Evolutionary conservation across 2,888 invertebrate species (phyloP).

Genomic region (Luffia ferchaultella): DNA sequence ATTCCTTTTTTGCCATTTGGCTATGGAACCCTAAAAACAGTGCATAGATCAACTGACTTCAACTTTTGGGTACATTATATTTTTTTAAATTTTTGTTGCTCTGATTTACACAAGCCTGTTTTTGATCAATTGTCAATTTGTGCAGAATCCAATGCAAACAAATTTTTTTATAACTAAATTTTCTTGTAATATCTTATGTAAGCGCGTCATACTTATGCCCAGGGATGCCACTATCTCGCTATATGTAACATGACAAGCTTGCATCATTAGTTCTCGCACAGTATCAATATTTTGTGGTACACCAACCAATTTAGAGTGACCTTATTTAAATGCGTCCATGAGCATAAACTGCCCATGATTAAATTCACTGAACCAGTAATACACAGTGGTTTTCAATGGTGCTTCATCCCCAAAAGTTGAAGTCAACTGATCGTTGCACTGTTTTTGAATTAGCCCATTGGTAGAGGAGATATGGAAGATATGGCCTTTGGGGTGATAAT

Average conservation of each 20-base stretch:
- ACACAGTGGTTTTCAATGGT: background rate
- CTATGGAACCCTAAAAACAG: too few species aligned
- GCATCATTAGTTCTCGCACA: slow-evolving; percentile 14
- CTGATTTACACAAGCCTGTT: slow-evolving; percentile 20
- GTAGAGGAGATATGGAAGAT: too few species aligned
- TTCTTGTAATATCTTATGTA: slow-evolving; percentile 13
- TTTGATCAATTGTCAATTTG: slow-evolving; percentile 20
- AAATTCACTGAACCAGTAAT: background rate
- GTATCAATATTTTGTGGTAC: slow-evolving; percentile 6
- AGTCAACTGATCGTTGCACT: background rate
- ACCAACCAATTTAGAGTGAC: background rate
- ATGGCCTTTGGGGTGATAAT: too few species aligned
- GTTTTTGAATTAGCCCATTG: background rate
- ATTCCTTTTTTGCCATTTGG: too few species aligned
- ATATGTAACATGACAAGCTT: slow-evolving; percentile 17
- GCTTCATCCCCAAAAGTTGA: background rate
- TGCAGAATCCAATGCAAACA: slow-evolving; percentile 15
- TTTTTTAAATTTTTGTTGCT: slow-evolving; percentile 13
- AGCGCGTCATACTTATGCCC: slow-evolving; percentile 14
- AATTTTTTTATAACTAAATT: slow-evolving; percentile 9
- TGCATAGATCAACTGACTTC: background rate
- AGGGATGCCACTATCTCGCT: slow-evolving; percentile 15
- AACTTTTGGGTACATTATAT: too few species aligned
- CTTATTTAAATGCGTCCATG: background rate
- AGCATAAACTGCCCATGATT: background rate